Evolutionary conservation across 2,888 invertebrate species (phyloP).

Genomic region (Rotaria sp.): DNA sequence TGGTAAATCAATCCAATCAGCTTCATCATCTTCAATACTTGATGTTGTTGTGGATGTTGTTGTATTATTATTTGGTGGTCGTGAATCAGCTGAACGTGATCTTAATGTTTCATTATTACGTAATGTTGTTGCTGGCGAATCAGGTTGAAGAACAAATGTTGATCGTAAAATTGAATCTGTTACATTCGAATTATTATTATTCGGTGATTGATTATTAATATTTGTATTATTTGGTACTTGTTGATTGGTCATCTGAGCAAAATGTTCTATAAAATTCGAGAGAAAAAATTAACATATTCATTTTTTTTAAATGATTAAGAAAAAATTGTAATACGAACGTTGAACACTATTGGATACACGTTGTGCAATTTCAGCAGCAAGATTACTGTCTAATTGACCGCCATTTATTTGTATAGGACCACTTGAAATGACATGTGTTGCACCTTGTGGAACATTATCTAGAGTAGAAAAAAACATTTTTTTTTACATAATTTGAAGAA

Average conservation of each 20-base stretch:
- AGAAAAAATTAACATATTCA: not conserved
- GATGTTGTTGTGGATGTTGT: not conserved
- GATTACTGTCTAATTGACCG: not conserved
- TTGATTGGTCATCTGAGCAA: not conserved
- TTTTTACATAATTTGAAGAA: not conserved
- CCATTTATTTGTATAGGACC: constrained; percentile 9
- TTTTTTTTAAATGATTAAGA: too few species aligned
- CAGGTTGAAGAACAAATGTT: not conserved
- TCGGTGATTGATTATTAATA: not conserved
- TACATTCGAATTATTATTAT: not conserved
- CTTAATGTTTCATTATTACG: not conserved
- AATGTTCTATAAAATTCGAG: not conserved
- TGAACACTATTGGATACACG: not conserved
- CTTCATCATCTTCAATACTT: not conserved
- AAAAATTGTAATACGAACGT: not conserved
- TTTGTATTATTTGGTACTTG: not conserved
- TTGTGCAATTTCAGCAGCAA: constrained; percentile 19
- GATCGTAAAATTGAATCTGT: not conserved
- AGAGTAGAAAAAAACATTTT: not conserved
- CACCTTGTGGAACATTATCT: not conserved
- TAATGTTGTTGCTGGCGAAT: not conserved
- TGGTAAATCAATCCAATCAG: not conserved
- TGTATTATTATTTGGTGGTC: not conserved
- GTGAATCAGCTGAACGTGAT: constrained; percentile 13
- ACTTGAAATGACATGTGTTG: not conserved